Base-by-base conservation (phyloP, 23 tunicate genomes). In the Ascidia mentula region DNA sequence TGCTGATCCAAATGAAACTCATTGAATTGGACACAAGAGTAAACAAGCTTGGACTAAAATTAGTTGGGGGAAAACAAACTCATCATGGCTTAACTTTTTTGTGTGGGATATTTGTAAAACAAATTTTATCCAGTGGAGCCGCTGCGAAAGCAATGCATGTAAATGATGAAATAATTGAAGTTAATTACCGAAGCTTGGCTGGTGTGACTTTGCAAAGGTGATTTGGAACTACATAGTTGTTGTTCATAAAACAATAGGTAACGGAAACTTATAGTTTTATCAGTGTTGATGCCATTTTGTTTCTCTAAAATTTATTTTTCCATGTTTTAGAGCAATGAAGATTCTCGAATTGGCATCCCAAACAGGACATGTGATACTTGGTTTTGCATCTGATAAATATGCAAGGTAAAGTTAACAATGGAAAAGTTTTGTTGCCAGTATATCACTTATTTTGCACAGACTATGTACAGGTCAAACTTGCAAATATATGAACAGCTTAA, bases 131-230 rank as follows among this genome's bases (percentile, higher is more conserved):
- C 17, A 88, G 88, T 13, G 88, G 94, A 22, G 88, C 88, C 24
- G 76, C 79, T 18, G 45, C 80, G 28, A 42, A 75, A 13, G 34
- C 69, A 31, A 72, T 79, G 15, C 40, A 40, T 34, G 77, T 77
- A 31, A 90, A 90, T 1, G 87, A 91, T 72, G 81, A 91, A 46
- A 91, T 91, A 31, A 30, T 91, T 0, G 79, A 86, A 73, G 87
- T 91, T 13, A 91, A 91, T 86, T 84, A 83, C 40, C 72, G 77
- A n/a, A 37, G 72, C 40, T 70, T 88, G 45, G 22, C 18, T 1
- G 46, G 35, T 7, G 34, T 78, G 36, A 45, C 78, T 60, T 53
- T 6, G 65, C 65, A 53, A 53, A 5, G 24, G 65, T 53, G 65
- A 53, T 28, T 9, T 3, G 7, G 65, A 53, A 6, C 28, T 20